Percentiles rank a stretch among this genome's conserved stretches.
Evolutionary conservation across 2,888 invertebrate species (phyloP).

Genomic region (Strigamia crassipes): DNA sequence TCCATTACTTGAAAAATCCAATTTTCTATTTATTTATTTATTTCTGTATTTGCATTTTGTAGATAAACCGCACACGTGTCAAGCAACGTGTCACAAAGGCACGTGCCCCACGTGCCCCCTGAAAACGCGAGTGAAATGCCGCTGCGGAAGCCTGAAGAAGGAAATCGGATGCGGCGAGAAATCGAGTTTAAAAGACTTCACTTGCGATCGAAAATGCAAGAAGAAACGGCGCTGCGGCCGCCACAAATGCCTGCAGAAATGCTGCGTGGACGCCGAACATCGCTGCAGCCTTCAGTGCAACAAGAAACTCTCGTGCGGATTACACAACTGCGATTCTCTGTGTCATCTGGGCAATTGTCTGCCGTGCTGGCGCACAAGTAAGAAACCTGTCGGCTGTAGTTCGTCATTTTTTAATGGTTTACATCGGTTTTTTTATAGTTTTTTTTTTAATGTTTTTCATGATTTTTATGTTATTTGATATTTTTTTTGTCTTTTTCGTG

Average conservation of each 20-base stretch:
- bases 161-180: conserved; percentile 77
- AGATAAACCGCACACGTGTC: conserved; percentile 70
- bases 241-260: conserved; percentile 88
- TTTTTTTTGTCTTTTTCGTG: too few relatives aligned
- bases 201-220: conserved; percentile 88
- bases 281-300: conserved; percentile 82
- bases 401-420: too few relatives aligned
- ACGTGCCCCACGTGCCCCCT: conserved; percentile 78
- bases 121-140: conserved; percentile 76
- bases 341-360: conserved; percentile 63
- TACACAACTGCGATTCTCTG: conserved; percentile 69
- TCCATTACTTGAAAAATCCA: not conserved
- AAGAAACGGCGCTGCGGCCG: conserved; percentile 65
- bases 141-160: conserved; percentile 83
- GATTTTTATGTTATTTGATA: too few relatives aligned
- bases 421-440: too few relatives aligned
- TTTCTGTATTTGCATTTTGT: not conserved
- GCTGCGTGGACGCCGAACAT: conserved; percentile 87
- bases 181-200: conserved; percentile 71
- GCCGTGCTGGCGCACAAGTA: conserved; percentile 67
- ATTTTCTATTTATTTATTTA: not conserved
- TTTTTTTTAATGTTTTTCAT: too few relatives aligned
- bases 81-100: conserved; percentile 70
- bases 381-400: conserved; percentile 52
- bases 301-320: conserved; percentile 80